Base-by-base conservation (phyloP, 2,113 vertebrate genomes). In the Brachirus orientalis region DNA sequence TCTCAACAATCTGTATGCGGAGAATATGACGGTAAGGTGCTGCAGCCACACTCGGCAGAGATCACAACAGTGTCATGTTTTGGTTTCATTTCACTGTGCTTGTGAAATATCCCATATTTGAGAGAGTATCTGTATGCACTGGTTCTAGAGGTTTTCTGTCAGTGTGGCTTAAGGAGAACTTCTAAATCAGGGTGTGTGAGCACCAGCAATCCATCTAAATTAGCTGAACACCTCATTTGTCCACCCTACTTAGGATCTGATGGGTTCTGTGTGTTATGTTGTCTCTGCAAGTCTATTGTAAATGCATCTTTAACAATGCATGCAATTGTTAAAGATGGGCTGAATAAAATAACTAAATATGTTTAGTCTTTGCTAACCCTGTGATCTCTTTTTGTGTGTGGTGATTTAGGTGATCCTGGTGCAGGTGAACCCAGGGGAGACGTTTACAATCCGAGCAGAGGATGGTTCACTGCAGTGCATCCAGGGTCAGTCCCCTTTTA, bases 361-460 rank as follows among this genome's bases (percentile, higher is more conserved):
- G n/a, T 18, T 45, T 44, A 22, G 9, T 45, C 11, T 8, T 51
- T 0, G 6, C 9, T 72, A 18, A 5, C 10, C 8, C 17, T 66
- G 22, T 60, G 33, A 11, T 59, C 16, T 19, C 1, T 72, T n/a
- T 63, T 14, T 50, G 37, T 60, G 17, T 53, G 28, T 57, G 37
- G 69, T 86, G 80, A 22, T 64, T 20, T 93, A 98, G 97, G 96
- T 98, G 84, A 98, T 98, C 88, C 91, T 98, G 77, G 97, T 98
- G 93, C 97, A 98, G 93, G 97, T 98, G 82, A 98, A 98, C 93
- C 97, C 97, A 38, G 97, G 97, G 84, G 97, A 98, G 94, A 98
- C 96, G 68, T 98, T 98, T 65, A 98, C 97, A 85, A 98, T 98
- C 87, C 94, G 96, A 89, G 95, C 95, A 2, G 97, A 98, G 84